Base-by-base conservation (phyloP, 2,888 invertebrate genomes). In the Pyrochroa serraticornis region DNA sequence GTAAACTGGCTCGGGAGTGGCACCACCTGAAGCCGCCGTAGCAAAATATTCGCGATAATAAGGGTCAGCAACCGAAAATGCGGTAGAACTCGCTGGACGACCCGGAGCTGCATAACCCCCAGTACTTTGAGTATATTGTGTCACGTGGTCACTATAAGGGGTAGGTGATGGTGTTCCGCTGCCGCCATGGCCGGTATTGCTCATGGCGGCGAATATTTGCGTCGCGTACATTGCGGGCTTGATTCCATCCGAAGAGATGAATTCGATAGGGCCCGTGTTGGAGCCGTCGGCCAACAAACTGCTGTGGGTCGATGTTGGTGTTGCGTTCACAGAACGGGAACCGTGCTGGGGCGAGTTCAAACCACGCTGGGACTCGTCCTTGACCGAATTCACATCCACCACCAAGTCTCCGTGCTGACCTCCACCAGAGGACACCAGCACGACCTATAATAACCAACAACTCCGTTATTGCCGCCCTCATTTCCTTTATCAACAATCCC, bases 21-120 rank as follows among this genome's bases (percentile, higher is more conserved):
- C 82, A 50, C 76, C 77, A 49, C 85, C 85, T 45, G 79, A 79
- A 43, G 84, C 81, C 36, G 82, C 82, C 61, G 86, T 84, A 60
- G 85, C 84, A 78, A 90, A 91, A 78, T 91, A 91, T 80, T 91
- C 91, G 79, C 92, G 87, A 80, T 90, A 90, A 83, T 93, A 90
- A 62, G 89, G 88, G 74, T 90, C 90, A 68, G 86, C 82, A 39
- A 78, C 78, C 65, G 88, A 82, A 76, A 89, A 89, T 62, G 86
- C 82, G 43, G 87, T 80, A 53, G 85, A 82, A 75, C 75, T 76
- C 36, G 73, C 72, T 6, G 77, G 73, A 44, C 77, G 67, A 35
- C 73, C 76, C 41, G 79, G 74, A 42, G 73, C 67, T 22, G 79
- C 71, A 41, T 65, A 62, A 22, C 70, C 77, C 81, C 82, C 64